Evolutionary conservation across 2,888 invertebrate species (phyloP).

Genomic region (Ochropleura plecta): DNA sequence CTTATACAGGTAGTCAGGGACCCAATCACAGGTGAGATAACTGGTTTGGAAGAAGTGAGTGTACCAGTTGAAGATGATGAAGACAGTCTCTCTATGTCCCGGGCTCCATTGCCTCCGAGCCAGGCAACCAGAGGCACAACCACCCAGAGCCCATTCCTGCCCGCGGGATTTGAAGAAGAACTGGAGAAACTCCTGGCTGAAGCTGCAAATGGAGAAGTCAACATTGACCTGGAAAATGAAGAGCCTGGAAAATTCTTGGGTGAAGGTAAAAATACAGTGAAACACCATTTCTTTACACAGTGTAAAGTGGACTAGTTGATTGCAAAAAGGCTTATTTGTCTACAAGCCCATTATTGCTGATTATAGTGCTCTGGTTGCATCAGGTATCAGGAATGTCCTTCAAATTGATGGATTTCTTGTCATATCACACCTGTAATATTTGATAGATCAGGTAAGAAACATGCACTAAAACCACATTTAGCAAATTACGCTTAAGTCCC

Average conservation of each 20-base stretch:
- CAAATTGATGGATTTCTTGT: too few relatives aligned
- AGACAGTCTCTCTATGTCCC: conserved; percentile 92
- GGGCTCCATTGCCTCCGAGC: conserved; percentile 93
- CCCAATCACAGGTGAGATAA: conserved; percentile 93
- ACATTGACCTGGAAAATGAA: conserved; percentile 83
- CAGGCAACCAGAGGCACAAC: conserved; percentile 94
- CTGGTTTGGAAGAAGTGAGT: conserved; percentile 91
- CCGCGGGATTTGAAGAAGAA: conserved; percentile 94
- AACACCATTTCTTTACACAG: background rate
- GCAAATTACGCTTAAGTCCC: background rate
- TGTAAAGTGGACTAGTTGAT: too few relatives aligned
- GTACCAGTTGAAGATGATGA: conserved; percentile 86
- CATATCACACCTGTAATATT: too few relatives aligned
- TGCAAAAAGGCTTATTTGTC: too few relatives aligned
- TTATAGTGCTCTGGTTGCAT: too few relatives aligned
- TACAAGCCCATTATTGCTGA: too few relatives aligned
- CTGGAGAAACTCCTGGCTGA: conserved; percentile 84
- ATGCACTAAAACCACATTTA: background rate
- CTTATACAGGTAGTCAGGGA: conserved; percentile 92
- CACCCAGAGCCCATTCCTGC: conserved; percentile 96
- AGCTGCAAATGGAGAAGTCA: conserved; percentile 79
- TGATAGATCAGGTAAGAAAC: too few relatives aligned
- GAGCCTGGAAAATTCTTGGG: conserved; percentile 87
- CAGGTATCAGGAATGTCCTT: too few relatives aligned
- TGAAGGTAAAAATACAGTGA: conserved; percentile 79